Base-by-base conservation (phyloP, 2,797 vertebrate genomes). In the Mus caroli region DNA sequence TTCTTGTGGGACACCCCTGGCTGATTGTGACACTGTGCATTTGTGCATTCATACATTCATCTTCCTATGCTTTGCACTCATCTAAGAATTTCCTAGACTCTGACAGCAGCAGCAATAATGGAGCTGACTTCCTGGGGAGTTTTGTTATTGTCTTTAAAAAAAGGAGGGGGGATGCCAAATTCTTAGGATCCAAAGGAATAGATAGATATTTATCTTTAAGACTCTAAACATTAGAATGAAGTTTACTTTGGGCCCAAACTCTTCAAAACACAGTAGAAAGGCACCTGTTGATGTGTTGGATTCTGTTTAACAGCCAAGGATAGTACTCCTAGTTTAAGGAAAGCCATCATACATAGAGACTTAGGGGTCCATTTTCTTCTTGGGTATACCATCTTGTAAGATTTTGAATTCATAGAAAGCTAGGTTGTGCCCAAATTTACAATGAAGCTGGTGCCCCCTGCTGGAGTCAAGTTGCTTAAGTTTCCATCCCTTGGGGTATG, bases 361-460 rank as follows among this genome's bases (percentile, higher is more conserved):
- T 76, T 37, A 24, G 17, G 28, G 40, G 34, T 91, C 50, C 50
- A 0, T 91, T 64, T 88, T 93, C 64, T 88, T 93, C 62, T 94
- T 90, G 94, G 43, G 95, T 95, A 82, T 94, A 64, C 97, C 97
- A 97, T 97, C 43, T 97, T 97, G 90, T 93, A 91, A 73, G 67
- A 62, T 88, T 95, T 91, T 88, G 56, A 40, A 64, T 40, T 56
- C 80, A 73, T n/a, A 79, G 58, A 93, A 82, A 92, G 56, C 60
- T 54, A 92, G n/a, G 46, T 77, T 56, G 28, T 43, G 62, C 67
- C 96, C 96, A 83, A 96, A 92, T 97, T 93, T 92, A n/a, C 46
- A 90, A 97, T 96, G 97, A 91, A 97, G 69, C 75, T 97, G 69
- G 96, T 96, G 97, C 97, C 97, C 97, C 96, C 97, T 98, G 96